Evolutionary conservation across 2,888 invertebrate genomes (phyloP).

Genomic region (Troglohyphantes excavatus): DNA sequence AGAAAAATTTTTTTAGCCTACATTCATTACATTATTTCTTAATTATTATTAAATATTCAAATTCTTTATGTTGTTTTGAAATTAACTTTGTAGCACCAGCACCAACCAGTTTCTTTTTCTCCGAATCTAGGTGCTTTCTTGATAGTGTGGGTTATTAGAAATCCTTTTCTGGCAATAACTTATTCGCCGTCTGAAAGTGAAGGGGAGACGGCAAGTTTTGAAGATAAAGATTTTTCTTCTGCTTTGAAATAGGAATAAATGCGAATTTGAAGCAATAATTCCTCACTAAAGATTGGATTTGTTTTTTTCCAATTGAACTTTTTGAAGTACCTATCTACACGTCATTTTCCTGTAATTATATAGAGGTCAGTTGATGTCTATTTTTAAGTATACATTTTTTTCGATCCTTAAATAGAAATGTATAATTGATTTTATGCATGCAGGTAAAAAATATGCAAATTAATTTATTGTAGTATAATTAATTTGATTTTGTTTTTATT

Average conservation of each 20-base stretch:
- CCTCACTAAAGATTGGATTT: not conserved
- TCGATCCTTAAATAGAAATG: constrained; percentile 17
- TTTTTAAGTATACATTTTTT: constrained; percentile 13
- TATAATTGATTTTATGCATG: constrained; percentile 1
- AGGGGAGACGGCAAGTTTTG: constrained; percentile 36
- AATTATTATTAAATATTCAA: no score
- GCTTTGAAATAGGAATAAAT: not conserved
- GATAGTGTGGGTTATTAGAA: not conserved
- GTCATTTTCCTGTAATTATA: not conserved
- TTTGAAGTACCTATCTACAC: not conserved
- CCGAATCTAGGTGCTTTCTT: no score
- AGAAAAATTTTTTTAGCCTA: no score
- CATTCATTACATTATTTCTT: no score
- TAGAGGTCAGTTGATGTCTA: constrained; percentile 17
- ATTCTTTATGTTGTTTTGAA: no score
- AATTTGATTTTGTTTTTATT: not conserved
- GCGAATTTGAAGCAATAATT: not conserved
- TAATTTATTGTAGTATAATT: not conserved
- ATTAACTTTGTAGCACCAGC: no score
- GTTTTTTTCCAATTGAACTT: not conserved
- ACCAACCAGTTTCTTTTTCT: no score
- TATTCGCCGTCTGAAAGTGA: constrained; percentile 42
- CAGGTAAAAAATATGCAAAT: not conserved
- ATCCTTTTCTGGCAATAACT: constrained; percentile 13
- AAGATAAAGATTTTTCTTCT: constrained; percentile 17